Percentiles rank a stretch among this genome's conserved stretches.
Conservation (phyloP, 2,113 vertebrate species). For the Pedionomus torquatus region DNA sequence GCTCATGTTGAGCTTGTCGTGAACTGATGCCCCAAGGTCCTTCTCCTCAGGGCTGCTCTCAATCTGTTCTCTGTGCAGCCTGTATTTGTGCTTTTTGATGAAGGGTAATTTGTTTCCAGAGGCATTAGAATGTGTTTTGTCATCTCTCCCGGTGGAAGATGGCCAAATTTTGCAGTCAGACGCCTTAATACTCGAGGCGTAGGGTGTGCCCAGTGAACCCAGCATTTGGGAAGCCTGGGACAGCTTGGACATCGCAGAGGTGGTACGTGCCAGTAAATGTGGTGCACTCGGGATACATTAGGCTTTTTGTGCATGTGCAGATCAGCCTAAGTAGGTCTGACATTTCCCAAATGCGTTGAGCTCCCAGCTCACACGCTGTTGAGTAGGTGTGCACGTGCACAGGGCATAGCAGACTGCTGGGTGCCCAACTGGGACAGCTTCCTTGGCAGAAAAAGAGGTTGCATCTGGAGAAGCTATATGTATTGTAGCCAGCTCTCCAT, state of each 20-base stretch:
- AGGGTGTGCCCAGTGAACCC: neutral
- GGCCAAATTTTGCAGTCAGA: neutral
- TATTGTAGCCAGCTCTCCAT: neutral
- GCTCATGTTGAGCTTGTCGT: neutral
- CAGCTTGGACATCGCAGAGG: fast-evolving
- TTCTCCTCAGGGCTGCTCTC: neutral
- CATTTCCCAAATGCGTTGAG: neutral
- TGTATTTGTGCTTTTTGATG: neutral
- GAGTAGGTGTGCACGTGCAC: neutral
- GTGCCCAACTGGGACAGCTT: neutral
- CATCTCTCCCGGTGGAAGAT: neutral
- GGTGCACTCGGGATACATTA: neutral
- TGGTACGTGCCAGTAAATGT: neutral
- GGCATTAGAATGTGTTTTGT: neutral
- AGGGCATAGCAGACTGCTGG: neutral
- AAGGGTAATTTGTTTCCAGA: neutral
- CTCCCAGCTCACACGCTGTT: neutral
- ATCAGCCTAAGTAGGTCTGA: conserved; percentile 23
- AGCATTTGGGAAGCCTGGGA: neutral
- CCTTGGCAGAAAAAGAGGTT: neutral
- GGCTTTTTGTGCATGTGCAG: neutral
- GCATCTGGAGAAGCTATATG: neutral
- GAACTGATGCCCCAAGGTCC: neutral
- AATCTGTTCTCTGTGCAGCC: neutral
- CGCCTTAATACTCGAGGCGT: fast-evolving